Base-by-base conservation (phyloP, 2,888 invertebrate genomes). In the Protula sp. region DNA sequence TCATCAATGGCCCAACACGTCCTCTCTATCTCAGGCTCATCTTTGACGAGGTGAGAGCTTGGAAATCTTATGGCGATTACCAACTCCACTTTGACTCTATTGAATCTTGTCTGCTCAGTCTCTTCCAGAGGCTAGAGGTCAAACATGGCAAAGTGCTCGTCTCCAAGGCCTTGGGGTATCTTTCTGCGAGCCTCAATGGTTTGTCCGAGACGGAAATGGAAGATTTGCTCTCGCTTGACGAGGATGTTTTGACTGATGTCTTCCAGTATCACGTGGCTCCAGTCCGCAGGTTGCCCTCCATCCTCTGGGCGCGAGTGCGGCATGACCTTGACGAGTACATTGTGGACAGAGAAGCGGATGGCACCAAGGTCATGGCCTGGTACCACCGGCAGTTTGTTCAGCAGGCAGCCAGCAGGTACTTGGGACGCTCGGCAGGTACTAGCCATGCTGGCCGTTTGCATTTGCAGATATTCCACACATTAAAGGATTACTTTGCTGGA, bases 161-260 rank as follows among this genome's bases (percentile, higher is more conserved):
- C 3, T 58, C 63, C 0, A 67, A 66, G 50, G 65, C 71, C 1
- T 55, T 75, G n/a, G 74, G 70, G 14, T 75, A 73, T 60, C 55
- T 76, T 30, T 70, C 74, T 1, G 73, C 73, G 0, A 61, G 73
- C 4, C 66, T 63, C 50, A 58, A 64, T 30, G 76, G 76, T 24
- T 61, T 75, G 14, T 72, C 72, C 50, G 74, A 74, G 59, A 65
- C 68, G 4, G 75, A 76, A 58, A 61, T 75, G 22, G 72, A 73
- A 26, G 76, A 76, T 63, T 63, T 75, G 2, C 55, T 76, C 22
- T 74, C 74, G 1, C 59, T 75, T 19, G 76, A 76, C 60, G 75
- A 76, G 47, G 60, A 66, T 3, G 63, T 75, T 2, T 62, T 76
- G 29, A 71, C 70, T 56, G 62, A 67, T 38, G 63, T 75, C 3